These are phyloP conservation scores for Phalacrocorax carbo DNA, from an alignment of 2,113 vertebrate species.

Conservation along the genomic window DNA sequence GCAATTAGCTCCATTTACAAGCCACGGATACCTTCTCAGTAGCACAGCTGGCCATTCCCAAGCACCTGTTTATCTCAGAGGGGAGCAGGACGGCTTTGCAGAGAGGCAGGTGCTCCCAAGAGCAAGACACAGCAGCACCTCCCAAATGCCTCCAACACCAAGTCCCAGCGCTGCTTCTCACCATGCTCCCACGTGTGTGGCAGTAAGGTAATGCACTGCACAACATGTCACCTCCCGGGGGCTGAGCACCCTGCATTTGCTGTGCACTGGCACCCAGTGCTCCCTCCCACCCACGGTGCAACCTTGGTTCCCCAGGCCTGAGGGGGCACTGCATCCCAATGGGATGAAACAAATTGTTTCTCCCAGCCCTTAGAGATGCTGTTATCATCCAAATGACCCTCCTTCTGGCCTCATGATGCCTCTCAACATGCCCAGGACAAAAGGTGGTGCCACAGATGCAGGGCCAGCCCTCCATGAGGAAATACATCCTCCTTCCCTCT, in stretches of 20 bases:
- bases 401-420: rapidly evolving
- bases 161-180: neutral
- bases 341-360: neutral
- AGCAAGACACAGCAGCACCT: neutral
- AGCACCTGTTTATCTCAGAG: neutral
- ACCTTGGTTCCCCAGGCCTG: neutral
- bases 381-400: neutral
- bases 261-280: neutral
- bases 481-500: neutral
- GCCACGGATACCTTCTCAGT: neutral
- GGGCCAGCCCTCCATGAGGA: neutral
- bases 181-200: rapidly evolving
- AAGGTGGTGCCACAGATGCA: neutral
- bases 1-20: neutral
- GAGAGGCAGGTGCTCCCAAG: neutral
- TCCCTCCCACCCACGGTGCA: neutral
- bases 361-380: neutral
- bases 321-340: neutral
- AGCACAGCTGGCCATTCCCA: neutral
- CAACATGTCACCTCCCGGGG: neutral
- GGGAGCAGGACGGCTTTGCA: neutral
- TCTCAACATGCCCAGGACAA: neutral
- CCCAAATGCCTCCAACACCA: rapidly evolving
- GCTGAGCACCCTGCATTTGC: neutral
- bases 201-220: rapidly evolving